These are phyloP conservation scores for Uropsilus gracilis DNA, from an alignment of 2,113 vertebrate genomes.

Conservation along the genomic window DNA sequence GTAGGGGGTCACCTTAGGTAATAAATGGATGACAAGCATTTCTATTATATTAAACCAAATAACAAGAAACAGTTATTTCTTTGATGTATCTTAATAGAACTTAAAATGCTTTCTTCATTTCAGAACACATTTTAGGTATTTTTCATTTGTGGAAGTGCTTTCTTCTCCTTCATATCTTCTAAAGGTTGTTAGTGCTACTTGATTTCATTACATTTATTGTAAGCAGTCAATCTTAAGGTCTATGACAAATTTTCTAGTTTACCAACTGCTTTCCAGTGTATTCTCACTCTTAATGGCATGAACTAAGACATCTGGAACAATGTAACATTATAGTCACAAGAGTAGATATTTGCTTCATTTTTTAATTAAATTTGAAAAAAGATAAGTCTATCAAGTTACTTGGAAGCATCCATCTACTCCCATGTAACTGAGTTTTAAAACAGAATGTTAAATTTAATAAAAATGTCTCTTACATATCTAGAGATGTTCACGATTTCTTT, in stretches of 20 bases:
- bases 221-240: no score
- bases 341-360: background rate
- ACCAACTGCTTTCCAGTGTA: background rate
- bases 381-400: background rate
- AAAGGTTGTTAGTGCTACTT: background rate
- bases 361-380: constrained; percentile 46
- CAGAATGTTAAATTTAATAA: constrained; percentile 38
- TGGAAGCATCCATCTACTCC: background rate
- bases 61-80: background rate
- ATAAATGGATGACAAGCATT: background rate
- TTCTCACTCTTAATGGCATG: background rate
- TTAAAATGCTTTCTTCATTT: background rate
- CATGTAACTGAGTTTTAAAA: constrained; percentile 5
- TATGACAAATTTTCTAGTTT: no score
- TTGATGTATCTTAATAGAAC: background rate
- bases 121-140: background rate
- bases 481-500: background rate
- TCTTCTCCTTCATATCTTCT: background rate
- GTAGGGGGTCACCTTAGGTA: background rate
- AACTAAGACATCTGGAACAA: background rate
- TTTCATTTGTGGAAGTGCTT: background rate
- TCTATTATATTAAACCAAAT: no score
- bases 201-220: background rate
- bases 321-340: background rate
- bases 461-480: background rate